phyloP scores from a whole-genome alignment of 2,888 invertebrate genomes.

The Sinopyrophorus schimmeli region DNA sequence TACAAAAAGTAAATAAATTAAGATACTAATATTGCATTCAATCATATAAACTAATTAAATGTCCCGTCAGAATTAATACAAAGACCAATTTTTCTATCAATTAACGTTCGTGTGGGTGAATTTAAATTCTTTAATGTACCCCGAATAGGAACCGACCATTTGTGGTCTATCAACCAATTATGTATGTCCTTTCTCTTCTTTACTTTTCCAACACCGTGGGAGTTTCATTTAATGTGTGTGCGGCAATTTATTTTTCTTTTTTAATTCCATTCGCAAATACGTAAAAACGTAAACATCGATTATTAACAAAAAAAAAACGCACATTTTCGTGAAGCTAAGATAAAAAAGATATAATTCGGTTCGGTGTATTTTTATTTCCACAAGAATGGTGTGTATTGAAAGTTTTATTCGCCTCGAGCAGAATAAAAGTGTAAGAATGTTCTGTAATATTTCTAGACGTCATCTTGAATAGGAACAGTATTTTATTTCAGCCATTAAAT shows the following conservation, averaged over 20 bases:
- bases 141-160: conserved; percentile 48
- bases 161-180: conserved; percentile 40
- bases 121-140: conserved; percentile 44
- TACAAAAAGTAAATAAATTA: no score
- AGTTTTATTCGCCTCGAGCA: no score
- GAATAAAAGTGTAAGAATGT: conserved; percentile 13
- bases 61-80: conserved; percentile 39
- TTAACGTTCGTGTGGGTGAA: conserved; percentile 45
- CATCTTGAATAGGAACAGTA: conserved; percentile 25
- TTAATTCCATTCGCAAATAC: no score
- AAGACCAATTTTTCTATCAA: conserved; percentile 43
- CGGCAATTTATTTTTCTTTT: no score
- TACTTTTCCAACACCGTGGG: conserved; percentile 41
- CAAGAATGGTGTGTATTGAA: no score
- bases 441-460: conserved; percentile 25
- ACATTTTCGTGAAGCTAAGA: no score
- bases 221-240: no score
- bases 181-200: conserved; percentile 41
- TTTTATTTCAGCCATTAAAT: conserved; percentile 25
- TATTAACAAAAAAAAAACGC: no score
- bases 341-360: no score
- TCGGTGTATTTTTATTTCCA: no score
- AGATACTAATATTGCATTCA: no score
- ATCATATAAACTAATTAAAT: conserved; percentile 28
- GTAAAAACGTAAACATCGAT: no score